Conservation (phyloP, 2,797 vertebrate species). For the Sebastolobus alascanus region DNA sequence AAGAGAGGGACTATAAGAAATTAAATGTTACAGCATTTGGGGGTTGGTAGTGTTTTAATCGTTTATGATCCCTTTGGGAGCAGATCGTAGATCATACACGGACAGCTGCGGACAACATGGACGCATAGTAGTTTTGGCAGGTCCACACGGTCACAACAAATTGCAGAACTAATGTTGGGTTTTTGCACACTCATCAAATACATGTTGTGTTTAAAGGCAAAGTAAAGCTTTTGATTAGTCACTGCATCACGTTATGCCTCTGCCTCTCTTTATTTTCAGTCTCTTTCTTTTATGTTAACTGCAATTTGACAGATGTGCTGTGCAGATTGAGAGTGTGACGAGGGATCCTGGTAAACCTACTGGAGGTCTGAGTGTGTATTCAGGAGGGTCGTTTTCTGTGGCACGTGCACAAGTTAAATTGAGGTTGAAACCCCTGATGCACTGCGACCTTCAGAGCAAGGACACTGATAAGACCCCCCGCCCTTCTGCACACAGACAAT, state of each 20-base stretch:
- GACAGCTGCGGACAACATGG: too few relatives aligned
- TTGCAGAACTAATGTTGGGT: not conserved
- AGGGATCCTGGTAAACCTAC: not conserved
- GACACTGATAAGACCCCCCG: slow-evolving; percentile 57
- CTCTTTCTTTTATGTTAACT: not conserved
- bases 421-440: slow-evolving; percentile 28
- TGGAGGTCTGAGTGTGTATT: not conserved
- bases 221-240: not conserved
- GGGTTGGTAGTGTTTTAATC: not conserved
- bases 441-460: slow-evolving; percentile 41
- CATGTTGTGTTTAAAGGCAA: not conserved
- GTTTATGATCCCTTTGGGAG: not conserved
- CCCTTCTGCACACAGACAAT: slow-evolving; percentile 8
- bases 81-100: too few relatives aligned
- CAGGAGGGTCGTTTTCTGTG: not conserved
- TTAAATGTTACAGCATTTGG: fast-evolving
- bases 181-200: not conserved
- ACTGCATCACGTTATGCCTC: not conserved
- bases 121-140: too few relatives aligned
- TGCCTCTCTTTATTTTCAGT: not conserved
- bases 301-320: not conserved
- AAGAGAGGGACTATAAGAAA: not conserved
- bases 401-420: slow-evolving; percentile 35
- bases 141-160: fast-evolving
- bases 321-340: not conserved